Base-by-base conservation (phyloP, 2,113 vertebrate genomes). In the cat (Felis catus) region DNA sequence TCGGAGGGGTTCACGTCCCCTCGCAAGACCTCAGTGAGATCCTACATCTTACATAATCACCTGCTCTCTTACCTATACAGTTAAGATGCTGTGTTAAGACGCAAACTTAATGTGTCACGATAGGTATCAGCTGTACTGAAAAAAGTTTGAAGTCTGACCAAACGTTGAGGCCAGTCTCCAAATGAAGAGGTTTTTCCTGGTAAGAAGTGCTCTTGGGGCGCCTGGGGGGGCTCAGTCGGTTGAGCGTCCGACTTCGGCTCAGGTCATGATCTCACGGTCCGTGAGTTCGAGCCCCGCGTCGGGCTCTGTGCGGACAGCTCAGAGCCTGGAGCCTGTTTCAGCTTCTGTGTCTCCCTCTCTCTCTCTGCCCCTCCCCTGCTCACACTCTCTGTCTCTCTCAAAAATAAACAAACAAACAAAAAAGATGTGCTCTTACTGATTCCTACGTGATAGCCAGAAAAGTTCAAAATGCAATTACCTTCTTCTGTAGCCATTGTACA, bases 401-500 rank as follows among this genome's bases (percentile, higher is more conserved):
- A 45, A 45, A 9, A 45, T 0, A 45, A 45, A 45, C 45, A 45
- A 45, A 45, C 45, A 45, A 45, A 45, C 45, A 45, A 45, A 45
- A 1, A 45, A 45, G 19, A 48, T 1, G 4, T 14, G 39, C 13
- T 41, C 4, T 41, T 65, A 18, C 0, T 16, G 79, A 80, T 16
- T 61, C 15, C 11, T 4, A 51, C 0, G 45, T 15, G 27, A 55
- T 0, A 41, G 39, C 11, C 58, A 63, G 66, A 23, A 29, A 58
- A 16, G 33, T 7, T 36, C 19, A 41, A 21, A 68, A 7, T 8
- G 23, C 29, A 83, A 31, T 78, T 97, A 99, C 99, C 99, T 99
- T 99, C 93, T 99, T 99, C 97, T 99, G 99, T 9, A 99, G 98
- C 99, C 99, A 99, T 98, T 99, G 99, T 21, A 99, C 99, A 5